Evolutionary conservation across 1,140 invertebrate genomes (phyloP), one percentile per base, ranked within the genome.

Genomic region (Brachionus paranguensis): DNA sequence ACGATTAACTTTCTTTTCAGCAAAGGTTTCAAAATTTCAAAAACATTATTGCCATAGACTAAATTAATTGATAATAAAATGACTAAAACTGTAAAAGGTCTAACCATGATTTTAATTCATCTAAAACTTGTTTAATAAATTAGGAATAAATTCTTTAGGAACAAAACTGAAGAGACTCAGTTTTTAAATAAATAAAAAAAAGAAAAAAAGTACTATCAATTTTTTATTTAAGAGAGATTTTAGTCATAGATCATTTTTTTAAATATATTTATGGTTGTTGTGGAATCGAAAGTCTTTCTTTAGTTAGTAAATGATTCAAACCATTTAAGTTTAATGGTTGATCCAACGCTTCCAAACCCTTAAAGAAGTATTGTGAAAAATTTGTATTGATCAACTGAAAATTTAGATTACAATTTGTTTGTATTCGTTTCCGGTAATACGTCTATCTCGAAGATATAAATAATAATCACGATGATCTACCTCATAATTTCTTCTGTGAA

Each of bases 371-470:
- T 78, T 29, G 0, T 7, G 29, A 78, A 78, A 20, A 37, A 37
- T 6, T 37, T 6, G 5, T 7, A 37, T 37, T 37, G 6, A 37
- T 37, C 33, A 37, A 37, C 6, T 37, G 33, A 37, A 37, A 6
- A 37, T 7, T 5, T 27, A 53, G 14, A 37, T 55, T 79, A 79
- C 76, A 64, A 27, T 60, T 81, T 81, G 78, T 45, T 64, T 81
- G 11, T 81, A 81, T 81, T 81, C 78, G 29, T 37, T 81, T n/a
- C 78, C 78, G 33, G 78, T 64, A 29, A 81, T 41, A 27, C 78
- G 50, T 81, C 78, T 81, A 68, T 81, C 78, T 17, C 78, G 55
- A 0, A 81, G 24, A 37, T 81, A 81, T 41, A 81, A 64, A 64
- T 81, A 81, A 41, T 29, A 64, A 47, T 81, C 78, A 5, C 78